Conservation (phyloP, 1,140 invertebrate species). For the Mercenaria mercenaria region DNA sequence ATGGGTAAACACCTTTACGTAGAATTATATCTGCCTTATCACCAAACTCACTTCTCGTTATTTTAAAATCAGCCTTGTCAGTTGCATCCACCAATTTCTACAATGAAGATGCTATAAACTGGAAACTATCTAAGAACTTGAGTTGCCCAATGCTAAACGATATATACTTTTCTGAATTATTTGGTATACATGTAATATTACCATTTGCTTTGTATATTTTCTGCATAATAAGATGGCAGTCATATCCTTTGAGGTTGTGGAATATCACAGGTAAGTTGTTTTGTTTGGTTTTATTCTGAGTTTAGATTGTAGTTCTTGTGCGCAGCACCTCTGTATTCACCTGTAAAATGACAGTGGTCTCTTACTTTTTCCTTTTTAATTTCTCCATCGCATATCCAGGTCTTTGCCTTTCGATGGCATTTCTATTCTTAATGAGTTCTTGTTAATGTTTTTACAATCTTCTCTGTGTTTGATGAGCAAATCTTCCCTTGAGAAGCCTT, state of each 20-base stretch:
- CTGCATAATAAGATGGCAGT: constrained; percentile 31
- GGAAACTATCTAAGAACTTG: constrained; percentile 18
- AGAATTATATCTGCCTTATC: constrained; percentile 31
- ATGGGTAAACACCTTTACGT: constrained; percentile 78
- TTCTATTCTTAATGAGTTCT: not conserved
- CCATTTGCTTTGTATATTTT: not conserved
- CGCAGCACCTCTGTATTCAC: constrained; percentile 65
- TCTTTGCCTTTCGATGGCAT: not conserved
- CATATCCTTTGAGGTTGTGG: constrained; percentile 59
- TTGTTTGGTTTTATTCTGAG: constrained; percentile 15
- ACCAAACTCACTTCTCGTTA: constrained; percentile 36
- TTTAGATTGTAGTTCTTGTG: constrained; percentile 54
- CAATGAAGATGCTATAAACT: constrained; percentile 15
- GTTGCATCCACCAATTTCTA: not conserved
- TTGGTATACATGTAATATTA: constrained; percentile 11
- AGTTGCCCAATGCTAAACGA: constrained; percentile 34
- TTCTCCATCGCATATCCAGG: constrained; percentile 48
- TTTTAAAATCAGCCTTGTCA: not conserved
- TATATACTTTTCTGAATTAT: constrained; percentile 8
- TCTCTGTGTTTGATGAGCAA: constrained; percentile 1
- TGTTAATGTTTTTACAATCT: constrained; percentile 35
- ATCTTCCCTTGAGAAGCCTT: constrained; percentile 50
- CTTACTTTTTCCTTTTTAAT: constrained; percentile 30
- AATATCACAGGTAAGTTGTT: constrained; percentile 35
- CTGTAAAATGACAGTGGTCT: constrained; percentile 62